Evolutionary conservation across 1,140 invertebrate species (phyloP), one percentile per base, ranked within the genome.

Genomic region (Drosophila orena): DNA sequence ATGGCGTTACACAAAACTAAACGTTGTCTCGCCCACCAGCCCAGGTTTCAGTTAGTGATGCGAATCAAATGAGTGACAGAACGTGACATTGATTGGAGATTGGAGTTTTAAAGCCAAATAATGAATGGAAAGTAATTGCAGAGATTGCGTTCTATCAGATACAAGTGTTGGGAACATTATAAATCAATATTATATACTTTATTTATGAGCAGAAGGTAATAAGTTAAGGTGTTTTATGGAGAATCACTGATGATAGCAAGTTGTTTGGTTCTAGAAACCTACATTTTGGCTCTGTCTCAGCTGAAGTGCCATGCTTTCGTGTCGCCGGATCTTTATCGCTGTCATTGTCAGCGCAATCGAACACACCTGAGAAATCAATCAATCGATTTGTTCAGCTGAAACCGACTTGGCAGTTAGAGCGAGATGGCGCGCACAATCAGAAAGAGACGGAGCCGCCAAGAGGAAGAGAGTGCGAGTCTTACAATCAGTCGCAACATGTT

Each of bases 291-390:
- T 55, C n/a, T n/a, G 30, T 42, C 38, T 34, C 2, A 12, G 43
- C 46, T 12, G 43, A 61, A 8, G 8, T 37, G 5, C 6, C 72
- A 62, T 34, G 57, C 30, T 30, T 50, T 59, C 56, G 8, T 53
- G 2, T 11, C 4, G 5, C 4, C 7, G 4, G 30, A 53, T 61
- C 69, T 73, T 40, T 57, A 61, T 37, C 40, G 59, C 37, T 37
- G 54, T 24, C 66, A 79, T 56, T 40, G 62, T 54, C 81, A 58
- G 43, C 64, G 66, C 73, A 81, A 86, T 84, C 58, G 68, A 86
- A 88, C 84, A 84, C 83, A 88, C 79, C 84, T 89, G 79, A 89
- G 79, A 84, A 86, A 88, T 88, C 84, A 88, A 88, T 88, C 83
- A 89, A 88, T 88, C 83, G 83, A 88, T 88, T 88, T 88, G 79